These are phyloP conservation scores for Galaxias olidus DNA, from an alignment of 2,797 vertebrate genomes.

Conservation along the genomic window DNA sequence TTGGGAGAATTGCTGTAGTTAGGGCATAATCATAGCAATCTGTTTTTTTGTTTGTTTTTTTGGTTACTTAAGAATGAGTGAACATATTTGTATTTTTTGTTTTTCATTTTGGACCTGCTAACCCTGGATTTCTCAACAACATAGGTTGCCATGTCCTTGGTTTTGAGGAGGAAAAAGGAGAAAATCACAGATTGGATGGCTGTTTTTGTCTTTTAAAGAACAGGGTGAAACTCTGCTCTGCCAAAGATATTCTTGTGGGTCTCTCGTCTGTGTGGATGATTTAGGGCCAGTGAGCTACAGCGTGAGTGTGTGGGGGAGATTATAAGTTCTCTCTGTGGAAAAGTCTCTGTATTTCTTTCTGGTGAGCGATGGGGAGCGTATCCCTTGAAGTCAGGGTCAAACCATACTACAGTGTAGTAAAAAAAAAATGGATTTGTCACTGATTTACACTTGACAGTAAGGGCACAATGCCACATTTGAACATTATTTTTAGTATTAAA, in stretches of 20 bases:
- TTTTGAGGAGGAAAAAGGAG: background rate
- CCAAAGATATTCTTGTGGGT: conserved; percentile 41
- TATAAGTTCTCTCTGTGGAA: conserved; percentile 48
- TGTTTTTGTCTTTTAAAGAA: conserved; percentile 47
- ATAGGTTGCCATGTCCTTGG: background rate
- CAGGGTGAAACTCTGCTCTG: conserved; percentile 45
- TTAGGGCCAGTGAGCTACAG: conserved; percentile 47
- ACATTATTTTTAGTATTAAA: too few species aligned
- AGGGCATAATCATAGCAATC: too few species aligned
- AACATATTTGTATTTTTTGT: too few species aligned
- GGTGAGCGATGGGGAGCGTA: conserved; percentile 42
- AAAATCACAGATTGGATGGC: conserved; percentile 26
- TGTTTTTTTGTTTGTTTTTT: too few species aligned
- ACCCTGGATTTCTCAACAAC: background rate
- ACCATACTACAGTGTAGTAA: too few species aligned
- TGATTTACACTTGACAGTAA: too few species aligned
- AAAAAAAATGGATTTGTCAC: too few species aligned
- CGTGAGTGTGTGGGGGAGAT: conserved; percentile 19
- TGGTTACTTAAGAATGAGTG: too few species aligned
- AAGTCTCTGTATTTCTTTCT: conserved; percentile 47
- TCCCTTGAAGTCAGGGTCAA: conserved; percentile 46
- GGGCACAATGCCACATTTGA: too few species aligned
- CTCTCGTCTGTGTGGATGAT: conserved; percentile 51
- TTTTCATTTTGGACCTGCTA: too few species aligned
- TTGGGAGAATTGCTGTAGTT: conserved; percentile 26